These are phyloP conservation scores for Dicrurus megarhynchus DNA, from an alignment of 2,113 vertebrate genomes.

Conservation along the genomic window DNA sequence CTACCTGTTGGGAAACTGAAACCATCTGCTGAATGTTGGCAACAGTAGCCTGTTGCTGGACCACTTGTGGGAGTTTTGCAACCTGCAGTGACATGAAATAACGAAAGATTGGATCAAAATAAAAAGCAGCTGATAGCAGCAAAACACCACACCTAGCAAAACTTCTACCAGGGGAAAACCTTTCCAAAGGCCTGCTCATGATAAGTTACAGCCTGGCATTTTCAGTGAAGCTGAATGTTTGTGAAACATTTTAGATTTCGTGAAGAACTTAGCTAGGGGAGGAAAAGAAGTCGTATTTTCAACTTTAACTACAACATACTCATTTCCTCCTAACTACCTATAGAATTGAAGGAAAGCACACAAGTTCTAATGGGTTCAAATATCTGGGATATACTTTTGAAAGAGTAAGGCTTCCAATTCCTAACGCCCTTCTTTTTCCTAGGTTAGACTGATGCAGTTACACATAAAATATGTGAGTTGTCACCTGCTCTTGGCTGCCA, in stretches of 20 bases:
- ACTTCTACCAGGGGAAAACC: background rate
- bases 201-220: background rate
- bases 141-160: background rate
- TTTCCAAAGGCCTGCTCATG: background rate
- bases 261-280: background rate
- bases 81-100: constrained; percentile 66
- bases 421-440: background rate
- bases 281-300: background rate
- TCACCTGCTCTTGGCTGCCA: background rate
- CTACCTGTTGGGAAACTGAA: constrained; percentile 88
- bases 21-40: constrained; percentile 87
- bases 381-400: background rate
- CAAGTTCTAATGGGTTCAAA: background rate
- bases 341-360: background rate
- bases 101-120: background rate
- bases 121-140: background rate
- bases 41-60: constrained; percentile 81
- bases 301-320: background rate
- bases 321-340: background rate
- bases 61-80: constrained; percentile 85
- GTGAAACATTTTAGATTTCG: background rate
- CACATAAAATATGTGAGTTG: background rate
- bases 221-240: background rate
- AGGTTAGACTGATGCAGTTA: background rate
- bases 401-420: background rate